Percentiles rank a stretch among this genome's conserved stretches.
Conservation (phyloP, 1,140 invertebrate genomes). For the Pygmarrhopalites habei region DNA sequence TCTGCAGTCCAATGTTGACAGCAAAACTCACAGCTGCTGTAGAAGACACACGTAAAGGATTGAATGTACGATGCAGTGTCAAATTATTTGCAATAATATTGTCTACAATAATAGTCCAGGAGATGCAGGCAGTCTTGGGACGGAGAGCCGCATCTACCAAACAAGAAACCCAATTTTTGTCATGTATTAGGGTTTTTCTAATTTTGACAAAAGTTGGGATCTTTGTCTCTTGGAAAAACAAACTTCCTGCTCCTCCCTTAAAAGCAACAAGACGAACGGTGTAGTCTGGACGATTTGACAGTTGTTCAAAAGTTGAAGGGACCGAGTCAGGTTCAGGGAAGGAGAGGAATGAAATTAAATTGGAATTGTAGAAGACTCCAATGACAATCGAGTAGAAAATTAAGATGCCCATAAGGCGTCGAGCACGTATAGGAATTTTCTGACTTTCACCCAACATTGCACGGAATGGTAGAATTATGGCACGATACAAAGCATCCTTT, state of each 20-base stretch:
- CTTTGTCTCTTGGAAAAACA: background rate
- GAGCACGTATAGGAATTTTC: background rate
- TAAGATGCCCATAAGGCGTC: background rate
- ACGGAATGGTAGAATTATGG: no score
- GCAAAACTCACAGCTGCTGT: background rate
- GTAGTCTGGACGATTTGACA: background rate
- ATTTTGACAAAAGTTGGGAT: background rate
- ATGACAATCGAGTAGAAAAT: background rate
- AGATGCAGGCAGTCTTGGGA: background rate
- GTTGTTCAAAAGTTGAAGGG: background rate
- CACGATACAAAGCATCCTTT: background rate
- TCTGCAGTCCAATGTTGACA: background rate
- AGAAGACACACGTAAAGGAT: background rate
- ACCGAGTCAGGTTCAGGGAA: background rate
- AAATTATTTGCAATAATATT: background rate
- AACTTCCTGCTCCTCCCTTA: background rate
- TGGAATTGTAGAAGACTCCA: background rate
- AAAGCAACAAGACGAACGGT: background rate
- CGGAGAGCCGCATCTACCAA: background rate
- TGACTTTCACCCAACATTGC: background rate
- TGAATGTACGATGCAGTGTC: background rate
- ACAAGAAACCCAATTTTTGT: background rate
- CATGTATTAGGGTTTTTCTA: background rate
- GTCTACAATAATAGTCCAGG: background rate
- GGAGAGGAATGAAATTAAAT: background rate